phyloP scores from a whole-genome alignment of 2,888 invertebrate species.

The Dynastes tityus region DNA sequence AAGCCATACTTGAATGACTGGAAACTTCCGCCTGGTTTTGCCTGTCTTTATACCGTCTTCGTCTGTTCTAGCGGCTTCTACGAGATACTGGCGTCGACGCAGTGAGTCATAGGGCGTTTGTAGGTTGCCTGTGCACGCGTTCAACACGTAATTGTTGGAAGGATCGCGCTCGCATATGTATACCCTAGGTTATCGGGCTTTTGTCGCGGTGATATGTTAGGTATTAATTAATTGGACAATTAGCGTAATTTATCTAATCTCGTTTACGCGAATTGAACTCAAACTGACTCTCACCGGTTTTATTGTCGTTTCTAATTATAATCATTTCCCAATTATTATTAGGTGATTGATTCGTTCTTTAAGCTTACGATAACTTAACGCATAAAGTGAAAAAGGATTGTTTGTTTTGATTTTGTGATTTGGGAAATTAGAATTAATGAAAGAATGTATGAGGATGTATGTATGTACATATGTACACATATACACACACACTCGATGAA shows the following conservation, averaged over 20 bases:
- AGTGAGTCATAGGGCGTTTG: slow-evolving; percentile 36
- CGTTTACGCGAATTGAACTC: not conserved
- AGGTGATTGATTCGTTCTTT: not conserved
- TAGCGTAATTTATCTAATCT: slow-evolving; percentile 14
- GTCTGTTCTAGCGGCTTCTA: slow-evolving; percentile 23
- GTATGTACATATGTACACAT: no score
- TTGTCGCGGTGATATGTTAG: not conserved
- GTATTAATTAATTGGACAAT: slow-evolving; percentile 7
- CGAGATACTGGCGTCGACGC: not conserved
- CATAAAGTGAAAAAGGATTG: no score
- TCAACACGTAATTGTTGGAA: not conserved
- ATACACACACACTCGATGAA: no score
- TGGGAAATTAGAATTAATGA: no score
- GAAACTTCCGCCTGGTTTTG: slow-evolving; percentile 6
- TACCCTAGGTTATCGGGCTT: not conserved
- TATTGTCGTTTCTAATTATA: not conserved
- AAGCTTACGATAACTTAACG: not conserved
- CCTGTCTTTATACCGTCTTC: slow-evolving; percentile 15
- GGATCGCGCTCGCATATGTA: not conserved
- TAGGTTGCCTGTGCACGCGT: slow-evolving; percentile 28
- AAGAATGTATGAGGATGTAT: no score
- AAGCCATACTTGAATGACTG: slow-evolving; percentile 8
- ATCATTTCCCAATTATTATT: not conserved
- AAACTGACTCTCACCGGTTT: not conserved
- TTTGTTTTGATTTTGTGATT: no score